phyloP scores from a whole-genome alignment of 2,888 invertebrate genomes.

The Melanotus villosus region DNA sequence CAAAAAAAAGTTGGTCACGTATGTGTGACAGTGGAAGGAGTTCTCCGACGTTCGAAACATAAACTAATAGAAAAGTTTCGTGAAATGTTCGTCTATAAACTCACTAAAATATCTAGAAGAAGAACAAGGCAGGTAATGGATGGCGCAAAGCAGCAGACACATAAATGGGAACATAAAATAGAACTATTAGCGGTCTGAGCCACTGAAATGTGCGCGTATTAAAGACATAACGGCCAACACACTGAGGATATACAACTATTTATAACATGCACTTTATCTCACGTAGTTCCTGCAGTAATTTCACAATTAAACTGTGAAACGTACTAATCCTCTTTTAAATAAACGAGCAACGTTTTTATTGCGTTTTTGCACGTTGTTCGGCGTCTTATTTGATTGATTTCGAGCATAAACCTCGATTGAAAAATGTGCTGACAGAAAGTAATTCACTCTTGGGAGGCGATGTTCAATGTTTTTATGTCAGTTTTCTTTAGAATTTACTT shows the following conservation, averaged over 20 bases:
- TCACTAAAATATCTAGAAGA: constrained; percentile 27
- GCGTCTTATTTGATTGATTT: too few relatives aligned
- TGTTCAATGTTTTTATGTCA: constrained; percentile 14
- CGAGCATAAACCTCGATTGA: background rate
- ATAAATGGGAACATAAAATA: constrained; percentile 44
- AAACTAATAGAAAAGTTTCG: constrained; percentile 23
- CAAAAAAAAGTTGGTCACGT: too few relatives aligned
- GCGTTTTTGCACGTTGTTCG: too few relatives aligned
- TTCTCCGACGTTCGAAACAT: too few relatives aligned
- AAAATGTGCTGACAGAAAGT: constrained; percentile 17
- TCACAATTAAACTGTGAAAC: background rate
- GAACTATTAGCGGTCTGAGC: constrained; percentile 43
- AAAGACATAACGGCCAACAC: constrained; percentile 40
- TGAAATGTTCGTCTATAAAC: constrained; percentile 31
- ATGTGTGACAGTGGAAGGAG: too few relatives aligned
- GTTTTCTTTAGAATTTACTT: background rate
- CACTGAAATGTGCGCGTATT: constrained; percentile 39
- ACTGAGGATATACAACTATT: constrained; percentile 38
- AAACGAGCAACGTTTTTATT: background rate
- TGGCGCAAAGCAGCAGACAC: constrained; percentile 37
- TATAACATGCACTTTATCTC: constrained; percentile 31
- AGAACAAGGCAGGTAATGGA: constrained; percentile 28
- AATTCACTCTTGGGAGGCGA: constrained; percentile 11
- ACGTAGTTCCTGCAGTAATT: constrained; percentile 22
- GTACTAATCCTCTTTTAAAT: background rate